Base-by-base conservation (phyloP, 2,113 vertebrate genomes). In the Ibidorhyncha struthersii region DNA sequence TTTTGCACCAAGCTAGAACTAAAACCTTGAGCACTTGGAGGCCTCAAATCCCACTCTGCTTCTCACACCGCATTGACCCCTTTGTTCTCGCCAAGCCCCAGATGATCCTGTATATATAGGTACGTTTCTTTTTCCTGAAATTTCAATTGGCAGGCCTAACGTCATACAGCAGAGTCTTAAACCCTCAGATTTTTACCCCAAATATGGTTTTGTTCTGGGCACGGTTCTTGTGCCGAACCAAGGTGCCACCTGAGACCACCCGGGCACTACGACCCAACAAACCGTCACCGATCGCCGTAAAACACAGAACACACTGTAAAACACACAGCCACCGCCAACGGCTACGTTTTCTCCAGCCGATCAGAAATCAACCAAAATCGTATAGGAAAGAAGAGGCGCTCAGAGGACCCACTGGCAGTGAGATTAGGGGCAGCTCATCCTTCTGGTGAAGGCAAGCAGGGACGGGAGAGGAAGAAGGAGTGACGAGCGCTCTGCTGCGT, bases 201-300 rank as follows among this genome's bases (percentile, higher is more conserved):
- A 22, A 17, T 17, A 40, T 0, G 3, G 16, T 17, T 83, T 63
- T 56, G 22, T 50, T 36, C 58, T 13, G 17, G 19, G 22, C 18
- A 34, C 1, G 1, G 40, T 55, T 47, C 53, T 47, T 26, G 20
- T 3, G 34, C 23, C 10, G 40, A 40, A 10, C 6, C 29, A 5
- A 27, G 36, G 13, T 62, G n/a, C 49, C 36, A 70, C 13, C 5
- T 2, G 38, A 52, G 43, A 40, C 26, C 53, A 21, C 18, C 0
- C 8, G 6, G 4, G 10, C 29, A n/a, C 43, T 4, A 36, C 2
- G 0, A 71, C 21, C 40, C 38, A 41, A 23, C 25, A 34, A 26
- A 43, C 13, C 0, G 0, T 14, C 29, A 21, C 3, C 1, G 0
- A 18, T 22, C 69, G n/a, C 25, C 1, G 0, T 25, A 10, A 29